A percentile compares a stretch with the other conserved stretches of the same genome.
Evolutionary conservation across 2,797 vertebrate species (phyloP).

Genomic region (Hoplostethus mediterraneus): DNA sequence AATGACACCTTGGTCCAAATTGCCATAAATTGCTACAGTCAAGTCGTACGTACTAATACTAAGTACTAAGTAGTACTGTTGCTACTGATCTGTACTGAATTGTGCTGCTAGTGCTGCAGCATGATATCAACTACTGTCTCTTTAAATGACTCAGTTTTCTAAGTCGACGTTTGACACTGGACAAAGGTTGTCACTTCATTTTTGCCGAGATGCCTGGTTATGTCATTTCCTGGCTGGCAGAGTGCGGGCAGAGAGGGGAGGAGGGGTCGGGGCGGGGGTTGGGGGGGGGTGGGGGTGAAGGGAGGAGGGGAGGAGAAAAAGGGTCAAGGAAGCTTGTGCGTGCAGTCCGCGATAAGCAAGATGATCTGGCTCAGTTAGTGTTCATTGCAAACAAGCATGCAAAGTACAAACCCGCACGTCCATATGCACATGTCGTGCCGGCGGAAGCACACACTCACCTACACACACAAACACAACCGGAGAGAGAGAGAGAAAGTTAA

Average conservation of each 20-base stretch:
- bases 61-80: background rate
- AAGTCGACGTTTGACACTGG: conserved; percentile 61
- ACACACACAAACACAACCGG: conserved; percentile 27
- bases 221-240: conserved; percentile 77
- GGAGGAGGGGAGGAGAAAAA: conserved; percentile 46
- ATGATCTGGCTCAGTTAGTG: conserved; percentile 68
- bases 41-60: no score
- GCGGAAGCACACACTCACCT: conserved; percentile 28
- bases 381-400: conserved; percentile 62
- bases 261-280: no score
- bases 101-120: conserved; percentile 14
- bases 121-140: conserved; percentile 51
- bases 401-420: conserved; percentile 61
- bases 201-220: conserved; percentile 67
- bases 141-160: conserved; percentile 65
- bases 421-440: conserved; percentile 50
- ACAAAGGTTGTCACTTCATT: conserved; percentile 72
- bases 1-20: background rate
- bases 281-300: conserved; percentile 4
- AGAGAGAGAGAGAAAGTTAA: conserved; percentile 34
- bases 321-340: conserved; percentile 65
- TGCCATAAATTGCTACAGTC: conserved; percentile 13
- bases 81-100: conserved; percentile 6
- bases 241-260: conserved; percentile 19
- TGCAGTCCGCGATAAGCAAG: conserved; percentile 62